These are phyloP conservation scores for Nipponacmea schrenckii DNA, from an alignment of 2,888 invertebrate species.

Conservation along the genomic window DNA sequence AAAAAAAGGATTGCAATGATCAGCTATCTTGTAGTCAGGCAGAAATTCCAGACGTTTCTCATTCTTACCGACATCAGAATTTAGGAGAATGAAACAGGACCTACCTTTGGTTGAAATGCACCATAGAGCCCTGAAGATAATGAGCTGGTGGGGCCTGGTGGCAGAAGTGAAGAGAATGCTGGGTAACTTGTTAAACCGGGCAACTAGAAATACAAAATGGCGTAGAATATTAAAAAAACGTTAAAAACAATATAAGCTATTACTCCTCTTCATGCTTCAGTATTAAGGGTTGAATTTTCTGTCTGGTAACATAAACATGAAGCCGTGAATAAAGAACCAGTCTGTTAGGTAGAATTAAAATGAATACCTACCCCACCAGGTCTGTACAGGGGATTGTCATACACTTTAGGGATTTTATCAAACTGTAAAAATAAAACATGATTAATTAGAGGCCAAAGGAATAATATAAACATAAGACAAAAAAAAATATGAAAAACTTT, in stretches of 20 bases:
- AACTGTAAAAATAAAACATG: slow-evolving; percentile 39
- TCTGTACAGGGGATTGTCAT: slow-evolving; percentile 31
- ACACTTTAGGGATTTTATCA: slow-evolving; percentile 51
- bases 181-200: slow-evolving; percentile 46
- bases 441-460: background rate
- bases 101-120: slow-evolving; percentile 62
- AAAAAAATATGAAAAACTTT: background rate
- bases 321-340: no score
- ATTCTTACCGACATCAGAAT: no score
- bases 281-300: no score
- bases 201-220: slow-evolving; percentile 29
- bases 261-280: no score
- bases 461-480: background rate
- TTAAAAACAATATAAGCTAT: no score
- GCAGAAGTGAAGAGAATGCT: slow-evolving; percentile 46
- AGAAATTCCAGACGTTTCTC: no score
- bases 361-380: slow-evolving; percentile 22
- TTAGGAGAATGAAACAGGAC: background rate
- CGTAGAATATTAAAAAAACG: no score
- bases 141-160: slow-evolving; percentile 35
- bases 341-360: background rate
- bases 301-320: no score
- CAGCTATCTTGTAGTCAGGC: no score
- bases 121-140: slow-evolving; percentile 54
- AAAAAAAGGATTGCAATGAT: no score